These are phyloP conservation scores for Pedionomus torquatus DNA, from an alignment of 2,113 vertebrate genomes.

Conservation along the genomic window DNA sequence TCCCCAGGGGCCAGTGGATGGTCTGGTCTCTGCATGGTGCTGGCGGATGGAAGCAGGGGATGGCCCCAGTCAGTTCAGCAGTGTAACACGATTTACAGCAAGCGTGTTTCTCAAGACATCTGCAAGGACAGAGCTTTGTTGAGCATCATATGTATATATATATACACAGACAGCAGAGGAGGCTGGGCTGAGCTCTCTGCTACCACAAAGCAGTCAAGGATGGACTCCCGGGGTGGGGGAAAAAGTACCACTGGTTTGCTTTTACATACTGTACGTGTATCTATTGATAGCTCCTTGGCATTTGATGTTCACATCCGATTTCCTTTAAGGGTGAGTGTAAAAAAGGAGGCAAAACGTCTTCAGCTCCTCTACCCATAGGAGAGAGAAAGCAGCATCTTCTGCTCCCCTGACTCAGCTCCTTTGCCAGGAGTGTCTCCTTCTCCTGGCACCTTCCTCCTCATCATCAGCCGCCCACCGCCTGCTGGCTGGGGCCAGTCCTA, in stretches of 20 bases:
- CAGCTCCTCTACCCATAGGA: background rate
- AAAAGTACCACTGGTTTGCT: background rate
- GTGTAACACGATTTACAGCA: conserved; percentile 2
- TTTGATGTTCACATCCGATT: background rate
- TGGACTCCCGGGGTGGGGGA: background rate
- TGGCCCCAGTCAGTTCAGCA: background rate
- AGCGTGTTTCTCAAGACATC: conserved; percentile 39
- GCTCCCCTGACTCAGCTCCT: background rate
- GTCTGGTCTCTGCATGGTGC: background rate
- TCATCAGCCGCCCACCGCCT: fast-evolving
- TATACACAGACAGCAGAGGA: background rate
- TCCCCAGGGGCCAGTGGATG: background rate
- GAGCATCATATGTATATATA: background rate
- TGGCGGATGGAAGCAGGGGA: background rate
- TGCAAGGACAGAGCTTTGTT: conserved; percentile 3
- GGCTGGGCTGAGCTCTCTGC: background rate
- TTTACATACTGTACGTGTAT: conserved; percentile 21
- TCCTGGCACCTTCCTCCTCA: background rate
- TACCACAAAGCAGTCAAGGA: background rate
- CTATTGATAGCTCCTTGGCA: conserved; percentile 46
- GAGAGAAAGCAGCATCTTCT: background rate
- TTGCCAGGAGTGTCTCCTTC: background rate
- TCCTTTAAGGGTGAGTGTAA: background rate
- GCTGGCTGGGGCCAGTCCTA: background rate
- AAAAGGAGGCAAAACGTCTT: background rate